Conservation (phyloP, 2,797 vertebrate species). For the Chromis chromis region DNA sequence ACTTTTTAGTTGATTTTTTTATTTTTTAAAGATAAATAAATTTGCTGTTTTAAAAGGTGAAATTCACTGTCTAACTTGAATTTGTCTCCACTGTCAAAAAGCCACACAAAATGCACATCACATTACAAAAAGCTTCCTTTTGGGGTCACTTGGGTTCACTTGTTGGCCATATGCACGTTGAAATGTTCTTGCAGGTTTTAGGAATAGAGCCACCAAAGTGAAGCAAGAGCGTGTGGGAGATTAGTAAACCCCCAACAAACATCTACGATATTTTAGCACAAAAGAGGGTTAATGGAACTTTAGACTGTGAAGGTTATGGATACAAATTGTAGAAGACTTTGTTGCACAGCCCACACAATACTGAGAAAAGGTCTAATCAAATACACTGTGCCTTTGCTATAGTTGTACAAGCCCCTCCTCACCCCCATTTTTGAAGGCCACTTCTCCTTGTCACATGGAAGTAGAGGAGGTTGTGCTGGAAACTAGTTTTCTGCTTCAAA, state of each 20-base stretch:
- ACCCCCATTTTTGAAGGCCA: neutral
- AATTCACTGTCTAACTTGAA: conserved; percentile 35
- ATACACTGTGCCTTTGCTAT: neutral
- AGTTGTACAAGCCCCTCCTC: too few species aligned
- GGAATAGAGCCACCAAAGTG: too few species aligned
- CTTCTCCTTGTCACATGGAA: neutral
- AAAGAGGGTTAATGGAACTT: neutral
- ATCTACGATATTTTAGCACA: too few species aligned
- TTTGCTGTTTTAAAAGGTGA: conserved; percentile 88
- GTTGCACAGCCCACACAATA: neutral
- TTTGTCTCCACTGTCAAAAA: conserved; percentile 10
- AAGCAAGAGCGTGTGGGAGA: too few species aligned
- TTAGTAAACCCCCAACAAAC: too few species aligned
- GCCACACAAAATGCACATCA: neutral
- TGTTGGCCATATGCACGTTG: too few species aligned
- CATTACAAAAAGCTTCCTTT: neutral
- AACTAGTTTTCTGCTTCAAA: neutral
- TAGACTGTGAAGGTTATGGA: neutral
- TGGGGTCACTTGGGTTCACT: neutral
- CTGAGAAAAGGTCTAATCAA: neutral
- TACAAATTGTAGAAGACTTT: too few species aligned
- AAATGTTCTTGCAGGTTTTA: too few species aligned
- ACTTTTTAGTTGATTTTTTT: conserved; percentile 89
- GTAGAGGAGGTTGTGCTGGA: neutral
- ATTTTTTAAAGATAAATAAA: conserved; percentile 87